Percentiles rank a stretch among this genome's conserved stretches.
Evolutionary conservation across 2,113 vertebrate genomes (phyloP).

Genomic region (Benitochromis conjunctus): DNA sequence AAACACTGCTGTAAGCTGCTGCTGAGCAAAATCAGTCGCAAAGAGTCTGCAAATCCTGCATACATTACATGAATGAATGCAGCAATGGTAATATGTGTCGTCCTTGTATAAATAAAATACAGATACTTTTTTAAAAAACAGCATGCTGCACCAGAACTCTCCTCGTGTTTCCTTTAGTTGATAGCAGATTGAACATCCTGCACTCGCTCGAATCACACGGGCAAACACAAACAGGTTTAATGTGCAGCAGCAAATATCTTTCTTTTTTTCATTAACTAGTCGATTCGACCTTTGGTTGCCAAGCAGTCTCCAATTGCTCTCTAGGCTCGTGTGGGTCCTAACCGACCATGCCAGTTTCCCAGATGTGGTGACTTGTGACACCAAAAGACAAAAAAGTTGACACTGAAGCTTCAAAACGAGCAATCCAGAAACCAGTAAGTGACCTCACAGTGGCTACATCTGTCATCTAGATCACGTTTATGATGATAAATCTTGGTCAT

Average conservation of each 20-base stretch:
- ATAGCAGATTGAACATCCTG: not conserved
- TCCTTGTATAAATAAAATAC: not conserved
- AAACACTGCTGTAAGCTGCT: not conserved
- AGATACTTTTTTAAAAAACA: not conserved
- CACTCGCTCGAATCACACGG: no score
- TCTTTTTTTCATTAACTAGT: no score
- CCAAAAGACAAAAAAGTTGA: not conserved
- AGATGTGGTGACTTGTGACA: not conserved
- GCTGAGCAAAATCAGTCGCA: not conserved
- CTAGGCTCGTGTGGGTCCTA: not conserved
- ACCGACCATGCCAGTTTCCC: not conserved
- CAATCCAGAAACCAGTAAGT: not conserved
- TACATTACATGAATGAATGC: not conserved
- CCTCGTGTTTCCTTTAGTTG: not conserved
- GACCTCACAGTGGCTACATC: not conserved
- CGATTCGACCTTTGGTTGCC: not conserved
- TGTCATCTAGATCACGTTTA: not conserved
- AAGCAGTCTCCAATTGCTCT: not conserved
- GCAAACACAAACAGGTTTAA: no score
- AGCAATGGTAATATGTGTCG: not conserved
- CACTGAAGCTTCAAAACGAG: not conserved
- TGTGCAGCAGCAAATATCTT: no score
- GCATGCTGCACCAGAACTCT: not conserved
- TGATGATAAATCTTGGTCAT: not conserved
- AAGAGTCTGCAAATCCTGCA: not conserved